Evolutionary conservation across 2,113 vertebrate species (phyloP).

Genomic region (Bambusicola thoracicus): DNA sequence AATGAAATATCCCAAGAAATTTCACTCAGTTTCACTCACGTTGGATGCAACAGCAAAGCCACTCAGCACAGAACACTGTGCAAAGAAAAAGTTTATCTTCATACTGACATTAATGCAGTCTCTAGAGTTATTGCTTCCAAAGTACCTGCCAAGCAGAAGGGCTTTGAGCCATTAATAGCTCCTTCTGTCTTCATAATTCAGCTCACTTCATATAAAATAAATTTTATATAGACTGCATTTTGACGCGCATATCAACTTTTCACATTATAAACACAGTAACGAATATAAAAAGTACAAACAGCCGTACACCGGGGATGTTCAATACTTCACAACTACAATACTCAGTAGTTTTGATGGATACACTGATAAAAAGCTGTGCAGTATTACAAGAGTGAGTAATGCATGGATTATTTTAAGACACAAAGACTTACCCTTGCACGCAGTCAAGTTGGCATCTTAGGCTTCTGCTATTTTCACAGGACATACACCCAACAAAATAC

Average conservation of each 20-base stretch:
- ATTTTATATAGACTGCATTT: background rate
- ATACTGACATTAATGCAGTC: background rate
- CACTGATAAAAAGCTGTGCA: background rate
- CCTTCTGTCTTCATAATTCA: background rate
- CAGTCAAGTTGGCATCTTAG: background rate
- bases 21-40: background rate
- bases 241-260: background rate
- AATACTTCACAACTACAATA: background rate
- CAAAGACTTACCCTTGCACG: background rate
- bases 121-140: conserved; percentile 1
- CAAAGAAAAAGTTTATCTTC: background rate
- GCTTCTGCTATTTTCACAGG: background rate
- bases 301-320: background rate
- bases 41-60: background rate
- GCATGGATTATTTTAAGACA: background rate
- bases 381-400: background rate
- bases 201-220: background rate
- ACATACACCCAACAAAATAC: background rate
- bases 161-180: background rate
- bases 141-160: background rate
- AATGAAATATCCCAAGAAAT: background rate
- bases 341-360: background rate
- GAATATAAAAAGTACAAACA: background rate
- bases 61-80: background rate
- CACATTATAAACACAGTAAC: background rate